phyloP scores from a whole-genome alignment of 2,888 invertebrate species.

The Galerucella calmariensis region DNA sequence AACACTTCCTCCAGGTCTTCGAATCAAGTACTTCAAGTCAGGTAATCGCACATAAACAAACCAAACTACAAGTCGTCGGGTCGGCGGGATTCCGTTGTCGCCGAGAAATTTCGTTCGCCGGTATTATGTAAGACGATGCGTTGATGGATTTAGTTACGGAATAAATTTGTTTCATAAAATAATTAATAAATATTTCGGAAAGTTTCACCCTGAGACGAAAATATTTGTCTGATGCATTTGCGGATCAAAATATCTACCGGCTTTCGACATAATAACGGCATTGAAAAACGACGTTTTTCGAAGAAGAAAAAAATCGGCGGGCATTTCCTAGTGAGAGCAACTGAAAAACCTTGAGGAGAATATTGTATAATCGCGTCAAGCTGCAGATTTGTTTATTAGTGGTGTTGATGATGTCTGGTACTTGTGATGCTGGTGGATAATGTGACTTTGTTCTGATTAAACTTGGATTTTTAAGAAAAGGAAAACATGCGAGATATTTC shows the following conservation, averaged over 20 bases:
- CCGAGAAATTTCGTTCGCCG: not conserved
- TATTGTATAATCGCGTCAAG: conserved; percentile 28
- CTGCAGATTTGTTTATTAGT: conserved; percentile 27
- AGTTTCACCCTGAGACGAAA: not conserved
- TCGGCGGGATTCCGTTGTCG: not conserved
- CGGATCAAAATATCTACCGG: conserved; percentile 1
- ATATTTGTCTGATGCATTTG: not conserved
- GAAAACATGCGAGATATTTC: conserved; percentile 13
- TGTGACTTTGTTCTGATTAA: conserved; percentile 11
- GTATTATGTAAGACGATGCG: conserved; percentile 8
- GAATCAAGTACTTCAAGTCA: conserved; percentile 6
- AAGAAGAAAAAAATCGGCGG: conserved; percentile 16
- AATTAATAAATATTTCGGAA: not conserved
- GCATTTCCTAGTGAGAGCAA: conserved; percentile 31
- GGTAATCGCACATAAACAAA: conserved; percentile 2
- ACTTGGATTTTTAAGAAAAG: conserved; percentile 7
- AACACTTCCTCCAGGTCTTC: conserved; percentile 12
- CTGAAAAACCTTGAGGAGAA: conserved; percentile 31
- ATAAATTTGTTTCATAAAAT: not conserved
- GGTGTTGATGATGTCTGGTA: conserved; percentile 25
- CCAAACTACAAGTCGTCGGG: not conserved
- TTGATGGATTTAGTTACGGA: not conserved
- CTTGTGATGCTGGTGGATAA: conserved; percentile 23
- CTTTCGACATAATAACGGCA: conserved; percentile 20
- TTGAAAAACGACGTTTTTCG: conserved; percentile 19